Conservation (phyloP, 2,797 vertebrate species). For the Morus bassanus region DNA sequence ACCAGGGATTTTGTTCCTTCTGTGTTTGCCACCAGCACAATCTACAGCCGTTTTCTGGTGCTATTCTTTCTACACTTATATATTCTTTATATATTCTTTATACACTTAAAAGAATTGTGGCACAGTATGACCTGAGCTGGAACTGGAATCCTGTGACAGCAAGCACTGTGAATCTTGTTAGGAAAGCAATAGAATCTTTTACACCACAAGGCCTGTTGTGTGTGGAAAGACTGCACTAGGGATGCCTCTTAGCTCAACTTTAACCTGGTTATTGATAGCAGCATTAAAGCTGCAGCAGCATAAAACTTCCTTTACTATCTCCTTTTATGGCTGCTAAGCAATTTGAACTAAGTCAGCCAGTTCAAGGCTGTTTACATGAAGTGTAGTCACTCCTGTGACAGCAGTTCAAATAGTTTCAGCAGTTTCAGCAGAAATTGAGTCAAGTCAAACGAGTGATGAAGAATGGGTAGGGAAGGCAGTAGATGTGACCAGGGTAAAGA, state of each 20-base stretch:
- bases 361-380: neutral
- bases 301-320: neutral
- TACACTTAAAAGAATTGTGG: neutral
- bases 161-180: neutral
- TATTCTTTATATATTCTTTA: neutral
- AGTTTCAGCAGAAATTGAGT: neutral
- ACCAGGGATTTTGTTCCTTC: neutral
- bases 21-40: neutral
- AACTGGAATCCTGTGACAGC: neutral
- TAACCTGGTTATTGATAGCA: neutral
- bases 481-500: neutral
- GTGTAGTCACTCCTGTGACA: neutral
- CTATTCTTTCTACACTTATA: neutral
- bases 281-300: neutral
- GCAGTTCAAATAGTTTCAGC: neutral
- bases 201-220: neutral
- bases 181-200: neutral
- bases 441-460: fast-evolving
- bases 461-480: neutral
- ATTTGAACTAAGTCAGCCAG: neutral
- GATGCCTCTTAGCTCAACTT: neutral
- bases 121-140: neutral
- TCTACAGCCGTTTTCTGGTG: neutral
- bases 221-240: neutral
- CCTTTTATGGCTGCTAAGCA: neutral